Evolutionary conservation across 2,113 vertebrate genomes (phyloP), one percentile per base, ranked within the genome.

Genomic region (Istiophorus platypterus): DNA sequence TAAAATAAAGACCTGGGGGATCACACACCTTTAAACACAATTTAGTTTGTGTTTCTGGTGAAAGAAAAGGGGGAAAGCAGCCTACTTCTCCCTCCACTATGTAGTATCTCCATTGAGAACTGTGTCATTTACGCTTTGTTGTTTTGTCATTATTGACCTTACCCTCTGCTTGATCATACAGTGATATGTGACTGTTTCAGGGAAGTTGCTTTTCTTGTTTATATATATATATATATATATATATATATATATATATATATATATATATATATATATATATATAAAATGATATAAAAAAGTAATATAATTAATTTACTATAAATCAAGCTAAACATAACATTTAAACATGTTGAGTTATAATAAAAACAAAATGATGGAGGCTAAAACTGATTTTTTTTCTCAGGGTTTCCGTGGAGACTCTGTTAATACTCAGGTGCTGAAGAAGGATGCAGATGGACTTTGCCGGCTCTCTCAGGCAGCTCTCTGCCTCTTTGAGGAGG

Each of bases 401-500:
- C 84, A 96, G 95, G 94, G 95, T 92, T 90, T 95, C 51, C 89
- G 89, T 66, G 94, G 93, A 9, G 95, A 96, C 41, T 84, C 92
- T 6, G 73, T 88, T 64, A 94, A 94, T 72, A 92, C 91, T 93
- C 95, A 94, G 92, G 91, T 95, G 82, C 93, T 95, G 81, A 95
- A 94, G 78, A 96, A 94, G 72, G 95, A 95, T 14, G 81, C 89
- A 42, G 94, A 96, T 57, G 95, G 95, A 69, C 91, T 95, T 61
- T 96, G 95, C 81, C 93, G 84, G 54, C 95, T 96, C 70, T 94
- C 95, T 7, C 93, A 95, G 79, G 95, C 94, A 9, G 95, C 95
- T 65, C 93, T 96, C 39, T 95, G 93, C 81, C 90, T 96, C 61
- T 95, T 96, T 85, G 95, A 96, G 72, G 95, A 96, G 95, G 95